phyloP scores from a whole-genome alignment of 2,888 invertebrate species.

The Bhutanitis thaidina region DNA sequence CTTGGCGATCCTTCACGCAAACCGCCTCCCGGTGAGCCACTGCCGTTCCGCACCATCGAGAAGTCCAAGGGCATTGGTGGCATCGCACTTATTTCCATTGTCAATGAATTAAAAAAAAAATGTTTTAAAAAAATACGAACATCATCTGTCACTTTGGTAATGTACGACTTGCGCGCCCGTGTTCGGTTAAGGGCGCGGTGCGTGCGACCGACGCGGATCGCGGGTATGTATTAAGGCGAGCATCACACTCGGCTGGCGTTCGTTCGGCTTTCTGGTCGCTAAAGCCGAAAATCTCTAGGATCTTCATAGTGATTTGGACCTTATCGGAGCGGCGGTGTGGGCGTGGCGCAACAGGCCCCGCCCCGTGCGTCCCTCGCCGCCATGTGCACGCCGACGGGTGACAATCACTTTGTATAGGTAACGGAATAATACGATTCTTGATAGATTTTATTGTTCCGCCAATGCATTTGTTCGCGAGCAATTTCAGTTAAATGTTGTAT shows the following conservation, averaged over 20 bases:
- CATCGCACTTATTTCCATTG: conserved; percentile 82
- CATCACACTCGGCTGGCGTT: conserved; percentile 49
- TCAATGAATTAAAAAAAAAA: conserved; percentile 35
- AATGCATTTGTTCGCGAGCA: conserved; percentile 69
- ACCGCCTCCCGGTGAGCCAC: conserved; percentile 50
- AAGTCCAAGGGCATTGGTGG: conserved; percentile 84
- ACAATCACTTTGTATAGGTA: conserved; percentile 80
- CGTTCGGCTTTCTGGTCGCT: conserved; percentile 54
- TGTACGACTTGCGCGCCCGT: conserved; percentile 10
- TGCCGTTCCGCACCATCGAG: conserved; percentile 77
- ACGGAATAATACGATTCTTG: conserved; percentile 79
- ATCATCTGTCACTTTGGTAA: conserved; percentile 36
- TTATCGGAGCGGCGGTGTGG: conserved; percentile 58
- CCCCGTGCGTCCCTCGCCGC: conserved; percentile 58
- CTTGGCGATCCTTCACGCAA: conserved; percentile 63
- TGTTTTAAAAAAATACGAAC: conserved; percentile 28
- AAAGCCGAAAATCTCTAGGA: conserved; percentile 67
- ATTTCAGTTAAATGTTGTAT: conserved; percentile 39
- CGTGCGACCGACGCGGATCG: conserved; percentile 68
- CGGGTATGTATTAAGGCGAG: conserved; percentile 65
- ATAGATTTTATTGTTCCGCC: conserved; percentile 76
- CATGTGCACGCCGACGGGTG: conserved; percentile 65
- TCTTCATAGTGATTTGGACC: conserved; percentile 71
- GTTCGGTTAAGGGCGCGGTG: conserved; percentile 33
- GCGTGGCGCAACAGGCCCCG: conserved; percentile 61